Evolutionary conservation across 64 coral and sea anemone species (phyloP).

Genomic region (Acropora yongei): DNA sequence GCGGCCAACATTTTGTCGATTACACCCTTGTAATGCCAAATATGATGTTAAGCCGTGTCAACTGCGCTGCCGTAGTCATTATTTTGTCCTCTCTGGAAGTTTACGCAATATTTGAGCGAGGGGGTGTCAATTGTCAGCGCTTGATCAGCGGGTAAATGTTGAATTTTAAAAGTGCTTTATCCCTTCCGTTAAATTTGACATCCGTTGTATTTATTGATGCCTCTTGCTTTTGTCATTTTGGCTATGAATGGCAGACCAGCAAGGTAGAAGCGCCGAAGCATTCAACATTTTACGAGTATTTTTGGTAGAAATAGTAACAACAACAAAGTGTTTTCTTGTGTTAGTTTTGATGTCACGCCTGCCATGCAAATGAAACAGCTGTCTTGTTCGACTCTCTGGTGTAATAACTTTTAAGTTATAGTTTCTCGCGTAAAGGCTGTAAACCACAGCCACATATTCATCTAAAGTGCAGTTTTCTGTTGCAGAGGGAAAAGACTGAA

Average conservation of each 20-base stretch:
- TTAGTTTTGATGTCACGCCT: background rate
- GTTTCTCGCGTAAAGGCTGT: too few relatives aligned
- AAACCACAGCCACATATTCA: too few relatives aligned
- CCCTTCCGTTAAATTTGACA: background rate
- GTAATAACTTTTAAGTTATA: background rate
- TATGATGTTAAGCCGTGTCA: background rate
- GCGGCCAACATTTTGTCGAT: background rate
- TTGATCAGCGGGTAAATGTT: background rate
- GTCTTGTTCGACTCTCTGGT: background rate
- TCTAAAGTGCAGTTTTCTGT: too few relatives aligned
- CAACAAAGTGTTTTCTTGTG: background rate
- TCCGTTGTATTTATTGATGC: background rate
- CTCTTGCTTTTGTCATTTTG: background rate
- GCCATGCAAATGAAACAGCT: background rate
- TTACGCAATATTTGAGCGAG: conserved; percentile 23
- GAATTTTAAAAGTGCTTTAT: background rate
- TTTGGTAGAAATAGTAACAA: background rate
- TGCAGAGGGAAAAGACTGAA: too few relatives aligned
- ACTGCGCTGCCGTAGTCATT: too few relatives aligned
- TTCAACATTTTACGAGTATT: conserved; percentile 7
- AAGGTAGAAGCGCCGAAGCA: conserved; percentile 4
- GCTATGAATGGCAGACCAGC: background rate
- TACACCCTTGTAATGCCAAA: background rate
- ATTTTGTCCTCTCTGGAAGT: background rate
- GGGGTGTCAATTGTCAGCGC: background rate